Percentiles rank a stretch among this genome's conserved stretches.
phyloP scores from a whole-genome alignment of 2,888 invertebrate genomes.

The Plutella xylostella region DNA sequence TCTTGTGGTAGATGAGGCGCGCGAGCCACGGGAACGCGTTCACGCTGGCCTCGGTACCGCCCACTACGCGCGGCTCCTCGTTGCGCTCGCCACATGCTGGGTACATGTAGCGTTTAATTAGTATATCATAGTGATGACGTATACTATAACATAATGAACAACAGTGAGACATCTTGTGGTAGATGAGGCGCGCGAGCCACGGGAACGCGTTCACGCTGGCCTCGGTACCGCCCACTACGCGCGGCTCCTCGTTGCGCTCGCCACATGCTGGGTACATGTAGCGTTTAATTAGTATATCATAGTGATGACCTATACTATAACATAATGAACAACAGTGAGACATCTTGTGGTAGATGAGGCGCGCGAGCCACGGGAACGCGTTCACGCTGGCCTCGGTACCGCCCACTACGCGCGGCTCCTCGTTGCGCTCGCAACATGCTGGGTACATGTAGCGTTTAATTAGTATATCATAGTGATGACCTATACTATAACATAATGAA shows the following conservation, averaged over 20 bases:
- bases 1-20: constrained; percentile 84
- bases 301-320: constrained; percentile 85
- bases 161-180: constrained; percentile 89
- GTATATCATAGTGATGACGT: constrained; percentile 88
- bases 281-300: constrained; percentile 94
- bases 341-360: constrained; percentile 85
- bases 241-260: constrained; percentile 81
- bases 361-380: constrained; percentile 90
- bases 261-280: constrained; percentile 86
- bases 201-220: constrained; percentile 84
- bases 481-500: constrained; percentile 90
- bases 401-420: constrained; percentile 85
- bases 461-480: constrained; percentile 90
- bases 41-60: constrained; percentile 77
- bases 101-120: no score
- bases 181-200: constrained; percentile 88
- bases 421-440: constrained; percentile 88
- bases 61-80: constrained; percentile 85
- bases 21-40: constrained; percentile 93
- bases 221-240: constrained; percentile 85
- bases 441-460: no score
- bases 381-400: constrained; percentile 79
- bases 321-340: constrained; percentile 91
- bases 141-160: constrained; percentile 88
- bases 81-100: constrained; percentile 86